These are phyloP conservation scores for Apamea sordens DNA, from an alignment of 2,888 invertebrate genomes.

Conservation along the genomic window DNA sequence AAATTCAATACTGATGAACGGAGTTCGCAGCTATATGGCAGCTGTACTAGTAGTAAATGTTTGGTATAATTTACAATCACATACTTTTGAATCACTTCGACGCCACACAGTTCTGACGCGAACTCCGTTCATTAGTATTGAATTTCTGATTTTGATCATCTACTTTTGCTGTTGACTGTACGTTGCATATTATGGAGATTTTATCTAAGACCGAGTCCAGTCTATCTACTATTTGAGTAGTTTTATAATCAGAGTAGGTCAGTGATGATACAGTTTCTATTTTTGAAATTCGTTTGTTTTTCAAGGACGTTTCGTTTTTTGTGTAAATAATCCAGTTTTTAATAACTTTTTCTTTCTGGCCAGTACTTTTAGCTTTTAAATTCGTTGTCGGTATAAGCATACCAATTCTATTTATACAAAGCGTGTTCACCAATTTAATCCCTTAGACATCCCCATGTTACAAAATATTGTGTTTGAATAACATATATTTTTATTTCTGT, in stretches of 20 bases:
- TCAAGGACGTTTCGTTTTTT: slow-evolving; percentile 39
- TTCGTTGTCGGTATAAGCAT: background rate
- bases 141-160: too few species aligned
- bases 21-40: too few species aligned
- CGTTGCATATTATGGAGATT: slow-evolving; percentile 35
- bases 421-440: slow-evolving; percentile 46
- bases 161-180: too few species aligned
- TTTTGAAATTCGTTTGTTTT: slow-evolving; percentile 18
- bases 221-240: slow-evolving; percentile 22
- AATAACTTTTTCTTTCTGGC: background rate
- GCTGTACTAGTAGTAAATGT: too few species aligned
- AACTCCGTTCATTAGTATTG: too few species aligned
- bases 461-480: slow-evolving; percentile 42
- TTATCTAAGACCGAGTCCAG: slow-evolving; percentile 32
- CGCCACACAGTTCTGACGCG: too few species aligned
- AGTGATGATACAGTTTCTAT: slow-evolving; percentile 32
- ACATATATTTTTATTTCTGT: slow-evolving; percentile 49
- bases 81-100: too few species aligned
- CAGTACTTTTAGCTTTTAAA: background rate
- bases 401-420: slow-evolving; percentile 34
- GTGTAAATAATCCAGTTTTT: background rate
- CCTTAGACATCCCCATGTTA: slow-evolving; percentile 25
- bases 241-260: slow-evolving; percentile 50
- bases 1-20: too few species aligned
- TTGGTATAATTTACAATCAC: too few species aligned